Evolutionary conservation across 1,140 invertebrate genomes (phyloP).

Genomic region (Aricia agestis): DNA sequence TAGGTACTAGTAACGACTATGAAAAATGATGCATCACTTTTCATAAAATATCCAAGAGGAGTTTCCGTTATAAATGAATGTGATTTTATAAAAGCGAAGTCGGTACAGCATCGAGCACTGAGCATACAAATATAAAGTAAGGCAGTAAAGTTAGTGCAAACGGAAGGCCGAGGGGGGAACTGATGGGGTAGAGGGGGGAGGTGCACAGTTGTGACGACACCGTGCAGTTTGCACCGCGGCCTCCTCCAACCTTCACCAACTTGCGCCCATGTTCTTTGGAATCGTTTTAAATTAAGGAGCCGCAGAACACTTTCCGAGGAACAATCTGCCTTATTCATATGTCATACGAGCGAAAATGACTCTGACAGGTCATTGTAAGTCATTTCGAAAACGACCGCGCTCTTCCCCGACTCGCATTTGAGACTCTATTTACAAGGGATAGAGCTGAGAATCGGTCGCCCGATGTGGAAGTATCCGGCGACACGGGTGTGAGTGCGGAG

Average conservation of each 20-base stretch:
- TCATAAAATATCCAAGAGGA: background rate
- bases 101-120: slow-evolving; percentile 44
- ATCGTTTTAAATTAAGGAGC: slow-evolving; percentile 75
- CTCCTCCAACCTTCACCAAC: slow-evolving; percentile 72
- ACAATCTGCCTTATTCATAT: slow-evolving; percentile 44
- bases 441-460: slow-evolving; percentile 61
- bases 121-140: slow-evolving; percentile 37
- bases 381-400: slow-evolving; percentile 52
- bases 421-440: slow-evolving; percentile 40
- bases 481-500: slow-evolving; percentile 72
- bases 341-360: slow-evolving; percentile 48
- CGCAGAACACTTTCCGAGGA: slow-evolving; percentile 52
- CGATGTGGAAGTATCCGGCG: slow-evolving; percentile 53
- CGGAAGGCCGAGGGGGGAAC: slow-evolving; percentile 39
- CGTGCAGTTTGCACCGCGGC: slow-evolving; percentile 72
- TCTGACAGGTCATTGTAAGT: slow-evolving; percentile 47
- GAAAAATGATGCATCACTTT: background rate
- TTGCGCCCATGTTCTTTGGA: slow-evolving; percentile 73
- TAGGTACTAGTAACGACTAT: background rate
- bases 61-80: background rate
- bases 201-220: slow-evolving; percentile 58
- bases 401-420: slow-evolving; percentile 43
- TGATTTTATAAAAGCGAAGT: background rate
- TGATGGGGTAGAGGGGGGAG: slow-evolving; percentile 36
- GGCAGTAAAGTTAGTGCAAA: slow-evolving; percentile 47